Conservation (phyloP, 2,888 invertebrate species). For the Acanthosepion esculentum region DNA sequence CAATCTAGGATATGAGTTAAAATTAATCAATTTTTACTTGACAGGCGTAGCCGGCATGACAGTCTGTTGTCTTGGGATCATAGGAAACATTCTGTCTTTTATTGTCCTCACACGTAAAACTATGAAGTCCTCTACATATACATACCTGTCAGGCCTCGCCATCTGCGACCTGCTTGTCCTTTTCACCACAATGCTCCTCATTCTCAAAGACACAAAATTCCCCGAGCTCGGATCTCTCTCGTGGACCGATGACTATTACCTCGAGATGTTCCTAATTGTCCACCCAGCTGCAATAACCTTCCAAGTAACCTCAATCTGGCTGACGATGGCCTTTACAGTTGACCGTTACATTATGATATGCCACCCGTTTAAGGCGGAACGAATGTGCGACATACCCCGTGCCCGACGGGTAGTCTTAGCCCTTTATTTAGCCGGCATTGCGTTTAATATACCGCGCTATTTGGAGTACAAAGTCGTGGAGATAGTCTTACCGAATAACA, state of each 20-base stretch:
- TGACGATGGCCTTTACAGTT: constrained; percentile 74
- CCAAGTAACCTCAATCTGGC: constrained; percentile 74
- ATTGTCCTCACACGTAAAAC: constrained; percentile 69
- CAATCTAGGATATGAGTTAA: constrained; percentile 54
- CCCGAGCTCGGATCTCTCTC: constrained; percentile 56
- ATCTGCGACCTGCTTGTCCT: constrained; percentile 73
- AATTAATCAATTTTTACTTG: constrained; percentile 68
- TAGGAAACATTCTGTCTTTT: constrained; percentile 72
- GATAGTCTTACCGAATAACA: constrained; percentile 53
- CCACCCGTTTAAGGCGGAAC: constrained; percentile 73
- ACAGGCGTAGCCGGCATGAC: constrained; percentile 72
- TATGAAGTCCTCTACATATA: constrained; percentile 73
- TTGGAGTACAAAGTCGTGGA: constrained; percentile 69
- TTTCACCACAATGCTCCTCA: constrained; percentile 67
- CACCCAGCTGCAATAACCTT: constrained; percentile 73
- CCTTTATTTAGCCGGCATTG: constrained; percentile 64
- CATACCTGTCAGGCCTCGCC: constrained; percentile 72
- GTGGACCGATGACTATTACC: constrained; percentile 60
- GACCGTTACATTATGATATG: constrained; percentile 75
- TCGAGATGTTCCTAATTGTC: constrained; percentile 70
- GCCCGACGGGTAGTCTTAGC: constrained; percentile 68
- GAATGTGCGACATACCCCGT: constrained; percentile 68
- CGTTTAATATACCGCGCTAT: constrained; percentile 73
- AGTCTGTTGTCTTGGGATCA: constrained; percentile 71
- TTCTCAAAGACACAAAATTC: constrained; percentile 66